These are phyloP conservation scores for Tetragonula clypearis DNA, from an alignment of 1,140 invertebrate genomes.

Conservation along the genomic window DNA sequence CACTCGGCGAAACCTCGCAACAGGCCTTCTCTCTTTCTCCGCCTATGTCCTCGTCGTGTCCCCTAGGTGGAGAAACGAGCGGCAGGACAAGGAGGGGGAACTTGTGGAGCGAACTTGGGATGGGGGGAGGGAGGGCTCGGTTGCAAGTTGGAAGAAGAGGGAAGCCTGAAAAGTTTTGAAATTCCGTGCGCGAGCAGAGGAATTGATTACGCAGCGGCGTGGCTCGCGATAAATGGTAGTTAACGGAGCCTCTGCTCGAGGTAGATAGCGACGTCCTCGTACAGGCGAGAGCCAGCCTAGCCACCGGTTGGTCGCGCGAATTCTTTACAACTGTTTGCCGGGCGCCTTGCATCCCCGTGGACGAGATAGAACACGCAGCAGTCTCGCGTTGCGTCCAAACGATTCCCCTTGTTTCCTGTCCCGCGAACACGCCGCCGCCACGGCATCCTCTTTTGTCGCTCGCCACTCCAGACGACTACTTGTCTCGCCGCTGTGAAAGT, in stretches of 20 bases:
- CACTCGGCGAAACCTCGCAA: slow-evolving; percentile 60
- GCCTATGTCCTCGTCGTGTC: slow-evolving; percentile 19
- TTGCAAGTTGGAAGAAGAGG: slow-evolving; percentile 38
- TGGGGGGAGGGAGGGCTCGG: not conserved
- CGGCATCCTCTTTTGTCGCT: slow-evolving; percentile 42
- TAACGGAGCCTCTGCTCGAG: slow-evolving; percentile 64
- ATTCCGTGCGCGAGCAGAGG: slow-evolving; percentile 61
- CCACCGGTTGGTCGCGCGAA: slow-evolving; percentile 44
- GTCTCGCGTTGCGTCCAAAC: slow-evolving; percentile 38
- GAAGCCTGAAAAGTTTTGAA: slow-evolving; percentile 66
- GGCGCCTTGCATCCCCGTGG: slow-evolving; percentile 60
- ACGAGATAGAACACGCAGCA: slow-evolving; percentile 74
- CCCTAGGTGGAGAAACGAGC: not conserved
- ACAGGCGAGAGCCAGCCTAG: not conserved
- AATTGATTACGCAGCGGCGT: slow-evolving; percentile 72
- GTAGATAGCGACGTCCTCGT: slow-evolving; percentile 65
- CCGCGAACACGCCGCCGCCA: slow-evolving; percentile 6
- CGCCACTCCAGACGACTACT: slow-evolving; percentile 27
- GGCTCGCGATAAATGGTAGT: slow-evolving; percentile 68
- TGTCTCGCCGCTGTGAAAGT: slow-evolving; percentile 7
- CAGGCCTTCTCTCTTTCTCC: slow-evolving; percentile 36
- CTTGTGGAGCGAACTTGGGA: not conserved
- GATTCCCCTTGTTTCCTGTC: not conserved
- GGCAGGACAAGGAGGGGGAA: slow-evolving; percentile 11
- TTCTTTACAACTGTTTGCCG: slow-evolving; percentile 78